These are phyloP conservation scores for Tetraneura akinire DNA, from an alignment of 1,140 invertebrate genomes.

Conservation along the genomic window DNA sequence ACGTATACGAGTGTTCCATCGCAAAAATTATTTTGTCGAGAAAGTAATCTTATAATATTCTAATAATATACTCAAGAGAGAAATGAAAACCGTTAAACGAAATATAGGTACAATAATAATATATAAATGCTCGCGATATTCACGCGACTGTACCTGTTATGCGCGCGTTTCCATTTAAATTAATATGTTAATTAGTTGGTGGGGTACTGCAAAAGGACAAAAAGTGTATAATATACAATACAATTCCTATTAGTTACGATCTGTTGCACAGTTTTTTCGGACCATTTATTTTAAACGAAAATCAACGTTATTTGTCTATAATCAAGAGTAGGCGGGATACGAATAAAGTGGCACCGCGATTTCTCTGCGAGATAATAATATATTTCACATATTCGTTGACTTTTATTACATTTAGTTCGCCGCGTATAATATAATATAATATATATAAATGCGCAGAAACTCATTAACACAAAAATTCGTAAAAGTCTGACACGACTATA, in stretches of 20 bases:
- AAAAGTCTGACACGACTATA: not conserved
- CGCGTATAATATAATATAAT: too few species aligned
- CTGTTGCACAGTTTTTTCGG: conserved; percentile 33
- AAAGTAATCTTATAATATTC: not conserved
- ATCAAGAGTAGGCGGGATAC: not conserved
- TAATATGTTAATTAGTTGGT: conserved; percentile 49
- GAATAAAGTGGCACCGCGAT: not conserved
- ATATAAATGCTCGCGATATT: too few species aligned
- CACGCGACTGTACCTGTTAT: not conserved
- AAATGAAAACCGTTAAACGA: conserved; percentile 1
- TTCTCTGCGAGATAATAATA: not conserved
- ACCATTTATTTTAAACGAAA: conserved; percentile 26
- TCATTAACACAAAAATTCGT: not conserved
- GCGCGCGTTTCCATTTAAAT: conserved; percentile 36
- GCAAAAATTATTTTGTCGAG: not conserved
- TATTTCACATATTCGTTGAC: conserved; percentile 18
- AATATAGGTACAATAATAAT: too few species aligned
- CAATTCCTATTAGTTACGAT: conserved; percentile 45
- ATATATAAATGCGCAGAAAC: not conserved
- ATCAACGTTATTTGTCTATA: not conserved
- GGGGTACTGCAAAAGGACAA: not conserved
- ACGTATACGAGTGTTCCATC: too few species aligned
- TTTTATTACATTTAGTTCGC: not conserved
- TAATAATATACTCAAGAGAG: not conserved
- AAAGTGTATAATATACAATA: not conserved